A percentile compares a stretch with the other conserved stretches of the same genome.
These are phyloP conservation scores for Oncorhynchus tshawytscha DNA, from an alignment of 2,113 vertebrate genomes.

Conservation along the genomic window DNA sequence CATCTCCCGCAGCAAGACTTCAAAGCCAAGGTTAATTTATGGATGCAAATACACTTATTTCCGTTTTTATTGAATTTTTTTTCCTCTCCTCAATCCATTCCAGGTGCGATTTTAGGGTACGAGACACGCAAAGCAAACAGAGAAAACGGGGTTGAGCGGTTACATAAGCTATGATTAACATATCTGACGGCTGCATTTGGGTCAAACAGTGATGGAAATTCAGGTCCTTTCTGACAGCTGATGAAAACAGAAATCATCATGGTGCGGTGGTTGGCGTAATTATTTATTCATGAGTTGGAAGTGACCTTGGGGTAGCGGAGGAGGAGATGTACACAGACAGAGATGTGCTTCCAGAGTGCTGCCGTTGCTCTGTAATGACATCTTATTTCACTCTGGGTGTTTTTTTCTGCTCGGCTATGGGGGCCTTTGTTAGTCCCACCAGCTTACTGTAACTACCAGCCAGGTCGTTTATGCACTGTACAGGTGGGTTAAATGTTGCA, in stretches of 20 bases:
- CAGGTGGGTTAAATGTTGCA: conserved; percentile 66
- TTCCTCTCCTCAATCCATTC: conserved; percentile 30
- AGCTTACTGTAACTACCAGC: conserved; percentile 55
- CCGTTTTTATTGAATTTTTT: conserved; percentile 23
- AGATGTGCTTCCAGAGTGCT: conserved; percentile 38
- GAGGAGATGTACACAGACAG: conserved; percentile 49
- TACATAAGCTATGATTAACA: conserved; percentile 74
- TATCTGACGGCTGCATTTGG: conserved; percentile 72
- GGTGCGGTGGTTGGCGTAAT: conserved; percentile 57
- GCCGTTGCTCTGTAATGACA: conserved; percentile 67
- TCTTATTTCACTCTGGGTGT: conserved; percentile 67
- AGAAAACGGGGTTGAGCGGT: conserved; percentile 41
- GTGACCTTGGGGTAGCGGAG: conserved; percentile 64
- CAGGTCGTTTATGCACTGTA: conserved; percentile 56
- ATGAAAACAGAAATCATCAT: conserved; percentile 75
- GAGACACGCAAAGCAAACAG: conserved; percentile 27
- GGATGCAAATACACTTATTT: conserved; percentile 46
- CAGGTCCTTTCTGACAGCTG: conserved; percentile 78
- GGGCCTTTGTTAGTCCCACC: conserved; percentile 59
- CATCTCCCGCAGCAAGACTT: conserved; percentile 33
- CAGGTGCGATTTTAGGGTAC: conserved; percentile 14
- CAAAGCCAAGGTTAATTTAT: conserved; percentile 62
- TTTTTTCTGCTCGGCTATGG: conserved; percentile 29
- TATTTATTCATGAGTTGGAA: conserved; percentile 75
- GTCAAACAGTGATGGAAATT: conserved; percentile 75